Evolutionary conservation across 2,797 vertebrate species (phyloP), one percentile per base, ranked within the genome.

Genomic region (Thalassophryne amazonica): DNA sequence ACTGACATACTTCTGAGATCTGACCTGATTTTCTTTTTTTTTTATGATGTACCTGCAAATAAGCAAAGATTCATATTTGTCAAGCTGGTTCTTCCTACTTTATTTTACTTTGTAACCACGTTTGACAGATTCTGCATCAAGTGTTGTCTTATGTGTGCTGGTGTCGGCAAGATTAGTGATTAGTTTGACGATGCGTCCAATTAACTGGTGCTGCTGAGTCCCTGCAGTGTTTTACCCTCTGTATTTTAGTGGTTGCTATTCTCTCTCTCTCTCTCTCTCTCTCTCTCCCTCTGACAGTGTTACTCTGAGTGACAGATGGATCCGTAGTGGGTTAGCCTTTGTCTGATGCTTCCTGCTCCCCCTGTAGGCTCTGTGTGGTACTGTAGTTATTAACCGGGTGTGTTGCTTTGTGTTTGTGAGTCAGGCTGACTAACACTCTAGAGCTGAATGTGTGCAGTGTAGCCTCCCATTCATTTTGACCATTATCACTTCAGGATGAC

Each of bases 401-500:
- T 81, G 68, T 73, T 57, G 51, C 57, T 68, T 5, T 71, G 45
- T 78, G 54, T 49, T 63, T 76, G 19, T 66, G 63, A 70, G 52
- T 50, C 63, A 61, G 67, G 55, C 40, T 78, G 57, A 78, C 76
- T 86, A 86, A 83, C 73, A 61, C 67, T 65, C 62, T 47, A 35
- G 72, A 72, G 71, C 16, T 70, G 65, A 68, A 27, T 45, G 20
- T 80, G 62, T 64, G 65, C 67, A 75, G 81, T 34, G 41, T 79
- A 81, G 84, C 48, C 65, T 81, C 47, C 49, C 64, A 82, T 85
- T 89, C 72, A 88, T 85, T 88, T 66, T 84, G 64, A 73, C 54
- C 63, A 77, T 88, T 87, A 86, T 89, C 81, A 48, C 85, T 87
- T 83, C 82, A 89, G 87, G 86, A 78, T 84, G 80, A 83, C 86